Conservation (phyloP, 2,888 invertebrate species). For the Lithosia quadra region DNA sequence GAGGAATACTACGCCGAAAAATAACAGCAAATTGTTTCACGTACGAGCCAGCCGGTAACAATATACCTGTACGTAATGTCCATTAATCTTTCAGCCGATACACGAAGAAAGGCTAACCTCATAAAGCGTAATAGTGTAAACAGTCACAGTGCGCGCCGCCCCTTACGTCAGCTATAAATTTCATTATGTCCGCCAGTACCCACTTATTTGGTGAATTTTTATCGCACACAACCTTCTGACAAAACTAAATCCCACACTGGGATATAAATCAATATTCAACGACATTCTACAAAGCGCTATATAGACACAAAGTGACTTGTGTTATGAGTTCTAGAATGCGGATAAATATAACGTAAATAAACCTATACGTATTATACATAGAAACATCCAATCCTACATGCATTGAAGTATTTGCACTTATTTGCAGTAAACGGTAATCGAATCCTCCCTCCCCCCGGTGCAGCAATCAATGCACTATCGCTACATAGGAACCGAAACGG, state of each 20-base stretch:
- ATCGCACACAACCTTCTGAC: constrained; percentile 27
- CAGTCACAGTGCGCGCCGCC: constrained; percentile 16
- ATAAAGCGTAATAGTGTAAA: constrained; percentile 15
- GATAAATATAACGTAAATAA: too few species aligned
- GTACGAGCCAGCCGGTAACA: constrained; percentile 5
- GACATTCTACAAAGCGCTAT: too few species aligned
- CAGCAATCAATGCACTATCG: too few species aligned
- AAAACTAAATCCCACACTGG: constrained; percentile 24
- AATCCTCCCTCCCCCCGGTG: too few species aligned
- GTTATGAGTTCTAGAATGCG: too few species aligned
- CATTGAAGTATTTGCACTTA: too few species aligned
- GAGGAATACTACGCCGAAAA: constrained; percentile 12
- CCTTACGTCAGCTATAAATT: constrained; percentile 37
- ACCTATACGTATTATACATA: too few species aligned
- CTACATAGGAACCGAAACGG: too few species aligned
- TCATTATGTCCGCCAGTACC: constrained; percentile 29
- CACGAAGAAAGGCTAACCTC: constrained; percentile 19
- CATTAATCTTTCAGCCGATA: constrained; percentile 19
- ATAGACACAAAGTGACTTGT: too few species aligned
- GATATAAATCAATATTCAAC: too few species aligned
- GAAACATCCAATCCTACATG: too few species aligned
- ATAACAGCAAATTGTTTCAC: constrained; percentile 12
- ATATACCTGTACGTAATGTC: constrained; percentile 15
- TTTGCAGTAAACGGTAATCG: too few species aligned
- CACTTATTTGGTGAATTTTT: constrained; percentile 34